Conservation (phyloP, 2,888 invertebrate species). For the Drosophila greeni region DNA sequence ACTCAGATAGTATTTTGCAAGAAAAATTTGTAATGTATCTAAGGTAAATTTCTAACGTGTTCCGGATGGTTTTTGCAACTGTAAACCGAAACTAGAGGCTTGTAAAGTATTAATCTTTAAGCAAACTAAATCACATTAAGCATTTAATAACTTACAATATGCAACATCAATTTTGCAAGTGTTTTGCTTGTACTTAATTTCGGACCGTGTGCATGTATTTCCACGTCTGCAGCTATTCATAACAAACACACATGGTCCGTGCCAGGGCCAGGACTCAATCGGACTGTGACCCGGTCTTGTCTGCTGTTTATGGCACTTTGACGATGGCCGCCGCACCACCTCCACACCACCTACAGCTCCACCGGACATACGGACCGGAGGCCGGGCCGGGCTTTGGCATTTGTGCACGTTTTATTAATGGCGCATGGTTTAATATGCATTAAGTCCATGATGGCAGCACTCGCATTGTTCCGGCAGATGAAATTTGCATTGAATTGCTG, state of each 20-base stretch:
- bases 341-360: background rate
- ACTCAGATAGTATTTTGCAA: background rate
- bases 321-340: constrained; percentile 22
- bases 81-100: background rate
- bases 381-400: constrained; percentile 52
- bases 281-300: constrained; percentile 31
- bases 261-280: constrained; percentile 24
- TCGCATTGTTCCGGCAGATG: constrained; percentile 39
- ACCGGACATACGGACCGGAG: constrained; percentile 1
- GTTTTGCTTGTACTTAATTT: constrained; percentile 34
- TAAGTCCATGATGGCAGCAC: constrained; percentile 36
- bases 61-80: background rate
- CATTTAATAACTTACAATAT: background rate
- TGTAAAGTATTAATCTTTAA: background rate
- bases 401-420: constrained; percentile 68
- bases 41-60: background rate
- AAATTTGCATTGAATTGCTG: constrained; percentile 43
- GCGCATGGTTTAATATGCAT: constrained; percentile 56
- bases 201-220: constrained; percentile 43
- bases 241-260: constrained; percentile 36
- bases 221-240: constrained; percentile 48
- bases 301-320: constrained; percentile 47
- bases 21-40: background rate
- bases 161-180: background rate
- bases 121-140: too few species aligned